Conservation (phyloP, 2,888 invertebrate genomes). For the Antheraea assamensis region DNA sequence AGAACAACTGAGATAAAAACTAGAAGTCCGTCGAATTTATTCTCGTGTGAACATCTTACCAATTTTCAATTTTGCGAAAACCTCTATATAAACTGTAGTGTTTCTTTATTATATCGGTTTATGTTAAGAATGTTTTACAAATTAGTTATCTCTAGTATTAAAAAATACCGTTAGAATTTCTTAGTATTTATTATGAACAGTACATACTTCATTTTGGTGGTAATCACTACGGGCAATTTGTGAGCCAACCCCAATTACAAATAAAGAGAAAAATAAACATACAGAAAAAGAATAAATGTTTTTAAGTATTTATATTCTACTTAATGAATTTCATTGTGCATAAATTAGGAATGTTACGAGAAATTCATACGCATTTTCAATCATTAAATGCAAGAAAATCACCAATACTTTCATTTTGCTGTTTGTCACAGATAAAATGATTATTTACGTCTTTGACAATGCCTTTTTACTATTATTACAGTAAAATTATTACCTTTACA, state of each 20-base stretch:
- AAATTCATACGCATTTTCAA: not conserved
- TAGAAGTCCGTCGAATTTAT: not conserved
- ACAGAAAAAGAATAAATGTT: no score
- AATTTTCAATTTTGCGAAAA: not conserved
- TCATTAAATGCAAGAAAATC: not conserved
- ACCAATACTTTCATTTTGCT: not conserved
- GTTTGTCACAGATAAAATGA: not conserved
- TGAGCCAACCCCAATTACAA: no score
- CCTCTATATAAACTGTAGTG: not conserved
- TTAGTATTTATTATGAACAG: no score
- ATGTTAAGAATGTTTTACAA: no score
- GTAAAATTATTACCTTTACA: not conserved
- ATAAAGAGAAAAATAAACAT: no score
- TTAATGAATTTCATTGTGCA: not conserved
- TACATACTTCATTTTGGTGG: no score
- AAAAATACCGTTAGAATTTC: no score
- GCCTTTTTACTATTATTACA: not conserved
- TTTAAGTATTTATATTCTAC: no score
- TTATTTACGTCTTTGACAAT: not conserved
- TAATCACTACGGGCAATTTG: no score
- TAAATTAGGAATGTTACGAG: not conserved
- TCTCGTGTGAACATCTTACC: not conserved
- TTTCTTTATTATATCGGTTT: not conserved
- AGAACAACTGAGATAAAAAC: not conserved
- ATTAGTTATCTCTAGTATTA: no score